Evolutionary conservation across 2,113 vertebrate species (phyloP).

Genomic region (Thalassoma bifasciatum): DNA sequence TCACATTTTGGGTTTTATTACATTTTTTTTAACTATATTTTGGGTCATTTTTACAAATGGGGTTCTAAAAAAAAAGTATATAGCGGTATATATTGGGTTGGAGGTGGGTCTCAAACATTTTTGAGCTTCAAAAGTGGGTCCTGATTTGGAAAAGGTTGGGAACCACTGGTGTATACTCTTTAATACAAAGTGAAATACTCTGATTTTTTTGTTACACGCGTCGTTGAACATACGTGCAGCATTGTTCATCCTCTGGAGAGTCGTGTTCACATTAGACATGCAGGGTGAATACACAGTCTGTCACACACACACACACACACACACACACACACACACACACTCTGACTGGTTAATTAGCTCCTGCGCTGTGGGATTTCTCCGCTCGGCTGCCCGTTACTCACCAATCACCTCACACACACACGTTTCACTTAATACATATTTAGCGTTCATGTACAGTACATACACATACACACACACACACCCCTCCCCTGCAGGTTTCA

Average conservation of each 20-base stretch:
- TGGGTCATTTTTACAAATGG: too few species aligned
- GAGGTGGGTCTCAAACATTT: too few species aligned
- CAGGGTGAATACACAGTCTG: slow-evolving; percentile 4
- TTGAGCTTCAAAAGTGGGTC: too few species aligned
- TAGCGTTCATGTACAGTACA: slow-evolving; percentile 35
- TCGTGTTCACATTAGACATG: slow-evolving; percentile 16
- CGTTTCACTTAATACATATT: slow-evolving; percentile 17
- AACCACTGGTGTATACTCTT: too few species aligned
- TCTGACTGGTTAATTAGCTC: slow-evolving; percentile 46
- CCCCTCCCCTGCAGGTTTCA: slow-evolving; percentile 25
- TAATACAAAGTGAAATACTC: too few species aligned
- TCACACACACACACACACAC: slow-evolving; percentile 19
- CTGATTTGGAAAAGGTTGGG: too few species aligned
- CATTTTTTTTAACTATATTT: too few species aligned
- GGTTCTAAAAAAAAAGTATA: too few species aligned
- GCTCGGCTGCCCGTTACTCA: slow-evolving; percentile 35
- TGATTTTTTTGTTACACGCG: too few species aligned
- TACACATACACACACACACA: background rate
- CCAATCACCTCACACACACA: slow-evolving; percentile 18
- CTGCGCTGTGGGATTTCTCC: slow-evolving; percentile 18
- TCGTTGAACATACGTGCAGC: too few species aligned
- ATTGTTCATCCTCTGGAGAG: slow-evolving; percentile 1
- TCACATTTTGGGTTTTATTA: too few species aligned
- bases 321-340: slow-evolving; percentile 13
- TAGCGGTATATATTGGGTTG: too few species aligned